A percentile compares a stretch with the other conserved stretches of the same genome.
These are phyloP conservation scores for Meriones psammophilus DNA, from an alignment of 2,797 vertebrate species.

Conservation along the genomic window DNA sequence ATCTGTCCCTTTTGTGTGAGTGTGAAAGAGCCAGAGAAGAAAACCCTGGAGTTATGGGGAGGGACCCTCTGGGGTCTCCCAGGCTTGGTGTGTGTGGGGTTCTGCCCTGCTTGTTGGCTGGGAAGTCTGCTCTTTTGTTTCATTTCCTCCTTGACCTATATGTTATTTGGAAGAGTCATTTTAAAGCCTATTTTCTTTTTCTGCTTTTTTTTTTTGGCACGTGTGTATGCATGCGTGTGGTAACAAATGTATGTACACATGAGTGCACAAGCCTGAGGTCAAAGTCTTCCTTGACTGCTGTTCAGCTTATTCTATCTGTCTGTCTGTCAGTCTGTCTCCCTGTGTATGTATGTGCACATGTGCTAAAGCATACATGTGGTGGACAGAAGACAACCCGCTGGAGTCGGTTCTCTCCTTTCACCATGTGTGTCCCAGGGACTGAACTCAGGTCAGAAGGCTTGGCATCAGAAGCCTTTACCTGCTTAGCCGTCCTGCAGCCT, in stretches of 20 bases:
- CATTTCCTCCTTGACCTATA: constrained; percentile 61
- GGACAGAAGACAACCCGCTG: background rate
- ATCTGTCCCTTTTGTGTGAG: background rate
- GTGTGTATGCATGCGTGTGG: no score
- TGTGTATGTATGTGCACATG: background rate
- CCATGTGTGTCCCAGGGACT: background rate
- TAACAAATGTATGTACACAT: background rate
- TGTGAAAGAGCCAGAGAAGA: background rate
- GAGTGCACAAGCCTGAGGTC: background rate
- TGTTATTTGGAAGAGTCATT: constrained; percentile 18
- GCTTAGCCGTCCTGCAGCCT: background rate
- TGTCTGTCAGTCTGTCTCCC: background rate
- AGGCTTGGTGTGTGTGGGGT: background rate
- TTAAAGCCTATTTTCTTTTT: constrained; percentile 53
- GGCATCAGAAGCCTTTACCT: no score
- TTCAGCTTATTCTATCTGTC: background rate
- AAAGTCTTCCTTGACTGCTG: background rate
- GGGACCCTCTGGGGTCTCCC: background rate
- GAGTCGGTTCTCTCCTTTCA: background rate
- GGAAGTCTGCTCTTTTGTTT: background rate
- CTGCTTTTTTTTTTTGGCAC: background rate
- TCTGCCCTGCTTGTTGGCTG: background rate
- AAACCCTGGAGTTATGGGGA: background rate
- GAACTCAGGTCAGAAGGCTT: background rate
- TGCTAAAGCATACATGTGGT: background rate